Base-by-base conservation (phyloP, 2,113 vertebrate species). In the Myrmecobius fasciatus region DNA sequence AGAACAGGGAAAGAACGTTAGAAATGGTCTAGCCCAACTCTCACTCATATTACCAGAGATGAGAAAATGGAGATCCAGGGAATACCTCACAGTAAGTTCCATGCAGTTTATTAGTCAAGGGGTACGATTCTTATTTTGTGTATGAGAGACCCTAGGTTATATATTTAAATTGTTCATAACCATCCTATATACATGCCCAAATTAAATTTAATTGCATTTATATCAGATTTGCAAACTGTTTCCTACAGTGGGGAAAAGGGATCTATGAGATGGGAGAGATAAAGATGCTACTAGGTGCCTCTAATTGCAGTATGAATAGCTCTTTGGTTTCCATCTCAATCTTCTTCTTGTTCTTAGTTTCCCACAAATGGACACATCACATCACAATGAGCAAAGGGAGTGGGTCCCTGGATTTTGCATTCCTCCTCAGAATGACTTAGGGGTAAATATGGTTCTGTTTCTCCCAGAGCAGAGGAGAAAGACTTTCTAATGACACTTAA, bases 401-500 rank as follows among this genome's bases (percentile, higher is more conserved):
- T 43, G 67, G 60, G n/a, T 43, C 67, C 20, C 67, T 22, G 20
- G 5, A n/a, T 83, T 83, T 22, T 24, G 7, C 67, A 22, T 22
- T 22, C n/a, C 20, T 83, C n/a, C 67, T 20, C 67, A 83, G 20
- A 83, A 83, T 43, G 67, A 8, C 46, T 24, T 9, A 17, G 53
- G 92, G 91, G 49, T 26, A 67, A 90, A 89, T 0, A 91, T 94
- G 91, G 53, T 89, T 94, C 94, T 95, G 92, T 93, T 94, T 54
- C 92, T 89, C 83, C 90, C 25, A n/a, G 96, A 0, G 0, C 83
- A 7, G 93, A 90, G 83, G 91, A 60, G 95, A 93, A 47, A 53
- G 93, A 94, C 94, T 95, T 95, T 96, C 95, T 96, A 97, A 96
- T 22, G 94, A 93, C 94, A 89, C 96, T 95, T 90, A 60, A 89